Base-by-base conservation (phyloP, 1,140 invertebrate species). In the Drosophila novamexicana region DNA sequence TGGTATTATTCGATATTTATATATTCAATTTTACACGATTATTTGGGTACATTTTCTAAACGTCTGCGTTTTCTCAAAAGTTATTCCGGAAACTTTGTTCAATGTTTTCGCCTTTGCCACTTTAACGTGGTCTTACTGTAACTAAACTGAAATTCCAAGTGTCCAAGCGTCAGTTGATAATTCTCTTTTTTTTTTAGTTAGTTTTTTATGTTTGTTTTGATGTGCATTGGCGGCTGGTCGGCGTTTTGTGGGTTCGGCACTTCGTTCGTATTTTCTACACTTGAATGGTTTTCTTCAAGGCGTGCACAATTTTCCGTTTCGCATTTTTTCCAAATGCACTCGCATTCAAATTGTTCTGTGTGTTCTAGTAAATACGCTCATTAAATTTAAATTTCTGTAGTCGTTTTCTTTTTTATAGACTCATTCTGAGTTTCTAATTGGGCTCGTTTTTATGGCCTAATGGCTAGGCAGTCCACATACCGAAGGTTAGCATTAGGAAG, bases 211-310 rank as follows among this genome's bases (percentile, higher is more conserved):
- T 16, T 62, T 58, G 29, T 40, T 45, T 71, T 84, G 37, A 64
- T 70, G 72, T 62, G 53, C 59, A 63, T 59, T 50, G 59, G 32
- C 42, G 57, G 39, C 58, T 54, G 32, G 71, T 56, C 69, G 37
- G 40, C 59, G 22, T 65, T 52, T 64, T 66, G 77, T 83, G 80
- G 81, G 81, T 68, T 80, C 40, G 81, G 77, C 81, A 79, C 64
- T 66, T 58, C 47, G 59, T 44, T 68, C 42, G 50, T 44, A 52
- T 77, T 79, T 56, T 89, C 65, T 71, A 88, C 84, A 88, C 68
- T 80, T 86, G 83, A 86, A 83, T 88, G 83, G 70, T 79, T 86
- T 89, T 89, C 83, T 63, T 88, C 84, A 86, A 86, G 83, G 83
- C 83, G 73, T 76, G 68, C 79, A 72, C 73, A 74, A 75, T 74